phyloP scores from a whole-genome alignment of 2,113 vertebrate species.

The Eira barbara region DNA sequence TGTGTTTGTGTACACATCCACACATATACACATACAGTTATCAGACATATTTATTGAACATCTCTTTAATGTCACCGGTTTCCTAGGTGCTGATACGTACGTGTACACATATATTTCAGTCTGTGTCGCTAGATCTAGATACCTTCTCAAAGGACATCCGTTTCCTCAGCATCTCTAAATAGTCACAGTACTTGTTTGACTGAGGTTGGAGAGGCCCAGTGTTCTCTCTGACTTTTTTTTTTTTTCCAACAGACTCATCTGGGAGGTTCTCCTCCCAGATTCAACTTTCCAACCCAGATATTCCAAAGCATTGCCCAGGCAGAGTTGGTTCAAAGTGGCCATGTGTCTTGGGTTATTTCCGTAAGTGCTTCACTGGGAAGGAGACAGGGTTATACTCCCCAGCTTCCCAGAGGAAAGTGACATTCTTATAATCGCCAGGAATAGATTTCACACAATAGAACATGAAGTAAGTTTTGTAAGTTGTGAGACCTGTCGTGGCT shows the following conservation, averaged over 20 bases:
- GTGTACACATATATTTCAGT: background rate
- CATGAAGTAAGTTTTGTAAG: background rate
- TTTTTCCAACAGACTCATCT: background rate
- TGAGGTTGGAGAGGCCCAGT: background rate
- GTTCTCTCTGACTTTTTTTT: background rate
- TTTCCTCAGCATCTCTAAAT: constrained; percentile 3
- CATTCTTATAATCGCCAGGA: background rate
- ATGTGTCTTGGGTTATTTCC: background rate
- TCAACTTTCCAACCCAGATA: background rate
- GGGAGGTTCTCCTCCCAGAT: background rate
- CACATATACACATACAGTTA: background rate
- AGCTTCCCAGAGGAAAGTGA: background rate
- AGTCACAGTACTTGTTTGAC: background rate
- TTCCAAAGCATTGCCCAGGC: constrained; percentile 35
- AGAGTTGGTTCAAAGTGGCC: background rate
- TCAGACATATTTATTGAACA: background rate
- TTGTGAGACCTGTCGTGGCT: background rate
- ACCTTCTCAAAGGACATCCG: background rate
- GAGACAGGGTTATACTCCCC: background rate
- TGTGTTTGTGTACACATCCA: background rate
- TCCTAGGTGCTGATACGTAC: constrained; percentile 40
- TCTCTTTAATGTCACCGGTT: background rate
- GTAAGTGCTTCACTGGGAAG: constrained; percentile 6
- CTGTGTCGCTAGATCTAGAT: background rate
- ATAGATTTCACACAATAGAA: background rate